These are phyloP conservation scores for Corythaeola cristata DNA, from an alignment of 2,113 vertebrate species.

Conservation along the genomic window DNA sequence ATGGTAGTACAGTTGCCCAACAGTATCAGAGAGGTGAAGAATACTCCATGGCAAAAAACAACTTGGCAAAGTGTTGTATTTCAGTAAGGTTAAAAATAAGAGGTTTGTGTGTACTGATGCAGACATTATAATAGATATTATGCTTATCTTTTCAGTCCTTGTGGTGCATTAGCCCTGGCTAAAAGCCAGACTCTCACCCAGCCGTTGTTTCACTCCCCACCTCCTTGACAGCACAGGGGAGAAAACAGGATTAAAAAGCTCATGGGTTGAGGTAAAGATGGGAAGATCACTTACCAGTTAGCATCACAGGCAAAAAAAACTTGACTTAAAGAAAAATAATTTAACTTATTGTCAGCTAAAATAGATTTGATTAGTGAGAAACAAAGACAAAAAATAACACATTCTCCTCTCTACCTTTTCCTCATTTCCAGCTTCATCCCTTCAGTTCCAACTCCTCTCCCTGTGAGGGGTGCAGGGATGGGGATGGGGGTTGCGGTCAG, in stretches of 20 bases:
- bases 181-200: not conserved
- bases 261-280: rapidly evolving
- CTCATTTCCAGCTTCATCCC: not conserved
- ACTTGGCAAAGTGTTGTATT: not conserved
- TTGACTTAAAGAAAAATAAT: not conserved
- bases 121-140: not conserved
- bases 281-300: not conserved
- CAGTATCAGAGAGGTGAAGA: not conserved
- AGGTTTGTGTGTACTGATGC: not conserved
- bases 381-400: too few species aligned
- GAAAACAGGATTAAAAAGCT: not conserved
- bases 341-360: not conserved
- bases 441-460: not conserved
- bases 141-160: not conserved
- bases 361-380: not conserved
- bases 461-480: rapidly evolving
- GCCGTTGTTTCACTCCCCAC: not conserved
- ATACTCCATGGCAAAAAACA: not conserved
- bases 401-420: too few species aligned
- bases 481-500: not conserved
- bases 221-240: not conserved
- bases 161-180: not conserved
- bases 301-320: too few species aligned
- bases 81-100: not conserved
- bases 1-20: not conserved